These are phyloP conservation scores for Champsocephalus gunnari DNA, from an alignment of 2,797 vertebrate genomes.

Conservation along the genomic window DNA sequence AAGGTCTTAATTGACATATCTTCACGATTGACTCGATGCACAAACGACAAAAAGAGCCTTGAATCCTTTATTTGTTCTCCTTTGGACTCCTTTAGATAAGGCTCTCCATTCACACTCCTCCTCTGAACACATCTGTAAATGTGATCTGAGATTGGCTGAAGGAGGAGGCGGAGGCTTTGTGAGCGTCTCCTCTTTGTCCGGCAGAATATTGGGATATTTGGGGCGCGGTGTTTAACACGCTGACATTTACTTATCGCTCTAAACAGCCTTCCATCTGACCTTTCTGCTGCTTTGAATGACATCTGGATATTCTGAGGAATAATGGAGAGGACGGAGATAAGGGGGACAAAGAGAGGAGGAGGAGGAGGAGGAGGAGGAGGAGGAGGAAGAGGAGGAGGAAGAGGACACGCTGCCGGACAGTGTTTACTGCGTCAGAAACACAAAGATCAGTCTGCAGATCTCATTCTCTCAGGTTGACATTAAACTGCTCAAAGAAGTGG, in stretches of 20 bases:
- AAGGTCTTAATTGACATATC: too few relatives aligned
- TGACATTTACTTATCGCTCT: conserved; percentile 87
- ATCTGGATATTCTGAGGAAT: conserved; percentile 84
- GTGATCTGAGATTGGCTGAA: conserved; percentile 78
- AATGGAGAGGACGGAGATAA: conserved; percentile 61
- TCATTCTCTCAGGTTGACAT: neutral
- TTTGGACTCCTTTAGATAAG: too few relatives aligned
- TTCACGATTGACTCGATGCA: too few relatives aligned
- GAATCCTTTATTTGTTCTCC: too few relatives aligned
- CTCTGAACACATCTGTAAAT: conserved; percentile 50
- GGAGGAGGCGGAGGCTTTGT: conserved; percentile 71
- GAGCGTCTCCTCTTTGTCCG: conserved; percentile 30
- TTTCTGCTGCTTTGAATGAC: conserved; percentile 85
- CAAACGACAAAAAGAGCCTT: too few relatives aligned
- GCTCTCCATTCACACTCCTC: too few relatives aligned
- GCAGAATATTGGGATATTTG: conserved; percentile 62
- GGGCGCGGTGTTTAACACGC: conserved; percentile 75
- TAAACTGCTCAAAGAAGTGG: too few relatives aligned
- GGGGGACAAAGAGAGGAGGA: conserved; percentile 71
- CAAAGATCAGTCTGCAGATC: too few relatives aligned
- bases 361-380: conserved; percentile 37
- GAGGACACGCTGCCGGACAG: conserved; percentile 15
- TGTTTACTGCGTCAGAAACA: conserved; percentile 38
- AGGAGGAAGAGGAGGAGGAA: conserved; percentile 64
- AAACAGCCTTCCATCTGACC: conserved; percentile 83